Evolutionary conservation across 2,113 vertebrate genomes (phyloP).

Genomic region (Podarcis raffonei): DNA sequence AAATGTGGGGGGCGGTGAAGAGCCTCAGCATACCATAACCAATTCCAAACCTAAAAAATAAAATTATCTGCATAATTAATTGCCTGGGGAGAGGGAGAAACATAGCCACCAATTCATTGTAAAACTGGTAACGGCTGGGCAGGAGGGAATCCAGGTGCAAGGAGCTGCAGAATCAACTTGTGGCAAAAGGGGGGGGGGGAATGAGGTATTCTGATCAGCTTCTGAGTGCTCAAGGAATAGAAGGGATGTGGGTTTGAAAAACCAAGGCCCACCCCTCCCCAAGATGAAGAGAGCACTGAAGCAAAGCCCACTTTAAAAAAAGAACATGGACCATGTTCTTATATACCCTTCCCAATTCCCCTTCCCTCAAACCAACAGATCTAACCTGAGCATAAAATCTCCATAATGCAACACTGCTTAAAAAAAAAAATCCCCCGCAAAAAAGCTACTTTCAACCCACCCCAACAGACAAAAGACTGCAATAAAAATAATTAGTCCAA

Average conservation of each 20-base stretch:
- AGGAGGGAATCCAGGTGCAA: too few species aligned
- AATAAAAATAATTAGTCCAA: background rate
- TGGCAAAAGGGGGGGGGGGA: background rate
- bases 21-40: background rate
- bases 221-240: background rate
- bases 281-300: background rate
- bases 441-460: background rate
- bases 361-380: background rate
- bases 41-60: background rate
- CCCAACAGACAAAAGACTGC: background rate
- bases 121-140: too few species aligned
- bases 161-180: background rate
- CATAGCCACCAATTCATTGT: background rate
- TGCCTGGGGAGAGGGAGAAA: background rate
- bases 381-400: conserved; percentile 18
- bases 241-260: background rate
- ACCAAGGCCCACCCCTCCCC: too few species aligned
- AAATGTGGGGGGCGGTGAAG: background rate
- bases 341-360: background rate
- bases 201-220: background rate
- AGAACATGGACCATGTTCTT: too few species aligned
- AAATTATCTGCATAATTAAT: background rate
- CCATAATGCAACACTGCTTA: background rate
- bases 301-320: background rate
- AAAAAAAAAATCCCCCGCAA: background rate